Evolutionary conservation across 2,113 vertebrate species (phyloP), one percentile per base, ranked within the genome.

Genomic region (Myiozetetes cayanensis): DNA sequence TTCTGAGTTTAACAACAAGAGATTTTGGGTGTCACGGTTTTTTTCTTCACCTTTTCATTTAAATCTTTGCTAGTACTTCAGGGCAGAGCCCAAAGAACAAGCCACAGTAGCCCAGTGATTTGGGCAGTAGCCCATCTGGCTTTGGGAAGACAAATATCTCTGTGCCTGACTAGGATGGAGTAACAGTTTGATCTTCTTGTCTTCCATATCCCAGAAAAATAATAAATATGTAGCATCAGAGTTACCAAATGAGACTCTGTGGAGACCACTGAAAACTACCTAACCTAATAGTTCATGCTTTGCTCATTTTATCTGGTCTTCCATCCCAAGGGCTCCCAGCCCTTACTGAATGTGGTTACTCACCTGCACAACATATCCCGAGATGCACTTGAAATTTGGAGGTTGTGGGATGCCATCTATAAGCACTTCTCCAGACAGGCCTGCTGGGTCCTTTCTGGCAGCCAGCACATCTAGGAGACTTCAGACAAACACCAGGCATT

Each of bases 381-480:
- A 96, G 80, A 96, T 97, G 81, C 95, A 97, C 86, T 97, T 96
- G 56, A 97, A 96, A 87, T 96, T 96, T 35, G 93, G 68, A 74
- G 96, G 90, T 14, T 95, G 96, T 44, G 87, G 86, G 43, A 75
- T 83, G 55, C 96, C 96, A 56, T 96, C 96, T 72, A 98, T 93
- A 41, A 97, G 88, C 46, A 97, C 96, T 86, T 96, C 87, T 80
- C 90, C 97, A 85, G 95, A 96, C 61, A 98, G 74, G 43, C 98
- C 98, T n/a, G 96, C 97, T 47, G 98, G 97, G 78, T 99, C 97
- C 75, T 99, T 98, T 77, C 98, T 98, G 21, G 98, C 98, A 83
- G 98, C 98, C 83, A 99, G 92, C 62, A 98, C 98, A 93, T 98
- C 98, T 97, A 98, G 93, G 85, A 99, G 98, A 79, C 98, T 99